A percentile compares a stretch with the other conserved stretches of the same genome.
Evolutionary conservation across 2,888 invertebrate genomes (phyloP).

Genomic region (Eutolmus rufibarbis): DNA sequence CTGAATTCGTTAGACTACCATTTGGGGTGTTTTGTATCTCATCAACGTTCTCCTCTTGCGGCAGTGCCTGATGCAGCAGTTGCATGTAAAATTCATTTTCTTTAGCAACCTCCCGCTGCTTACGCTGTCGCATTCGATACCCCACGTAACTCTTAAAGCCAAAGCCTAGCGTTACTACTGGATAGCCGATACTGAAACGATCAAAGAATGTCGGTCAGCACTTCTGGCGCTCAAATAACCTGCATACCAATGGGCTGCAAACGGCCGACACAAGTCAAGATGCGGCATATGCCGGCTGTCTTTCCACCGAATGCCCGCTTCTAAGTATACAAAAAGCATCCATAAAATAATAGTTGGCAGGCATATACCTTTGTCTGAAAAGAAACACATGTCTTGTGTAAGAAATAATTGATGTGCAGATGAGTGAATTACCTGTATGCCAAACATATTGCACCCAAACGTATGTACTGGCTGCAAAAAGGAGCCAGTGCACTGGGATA

Average conservation of each 20-base stretch:
- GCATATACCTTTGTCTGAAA: conserved; percentile 87
- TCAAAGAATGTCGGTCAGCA: background rate
- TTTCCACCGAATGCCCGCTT: conserved; percentile 86
- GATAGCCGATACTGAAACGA: conserved; percentile 81
- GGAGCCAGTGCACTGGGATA: conserved; percentile 97
- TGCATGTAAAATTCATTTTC: conserved; percentile 96
- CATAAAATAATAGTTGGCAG: conserved; percentile 93
- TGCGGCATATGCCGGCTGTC: conserved; percentile 85
- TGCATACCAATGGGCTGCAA: conserved; percentile 91
- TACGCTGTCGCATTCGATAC: conserved; percentile 87
- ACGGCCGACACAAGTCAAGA: conserved; percentile 90
- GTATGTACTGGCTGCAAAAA: conserved; percentile 97
- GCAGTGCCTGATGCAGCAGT: conserved; percentile 89
- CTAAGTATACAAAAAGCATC: conserved; percentile 93
- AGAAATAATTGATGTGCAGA: background rate
- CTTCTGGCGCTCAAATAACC: conserved; percentile 50
- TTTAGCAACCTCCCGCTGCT: conserved; percentile 91
- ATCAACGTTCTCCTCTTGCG: conserved; percentile 64
- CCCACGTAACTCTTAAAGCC: conserved; percentile 93
- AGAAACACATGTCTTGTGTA: background rate
- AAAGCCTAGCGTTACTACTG: conserved; percentile 93
- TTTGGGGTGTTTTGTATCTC: conserved; percentile 49
- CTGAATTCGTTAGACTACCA: conserved; percentile 42
- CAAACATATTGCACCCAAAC: conserved; percentile 99
- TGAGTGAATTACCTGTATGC: conserved; percentile 81